Conservation (phyloP, 1,140 invertebrate genomes). For the Drepana arcuata region DNA sequence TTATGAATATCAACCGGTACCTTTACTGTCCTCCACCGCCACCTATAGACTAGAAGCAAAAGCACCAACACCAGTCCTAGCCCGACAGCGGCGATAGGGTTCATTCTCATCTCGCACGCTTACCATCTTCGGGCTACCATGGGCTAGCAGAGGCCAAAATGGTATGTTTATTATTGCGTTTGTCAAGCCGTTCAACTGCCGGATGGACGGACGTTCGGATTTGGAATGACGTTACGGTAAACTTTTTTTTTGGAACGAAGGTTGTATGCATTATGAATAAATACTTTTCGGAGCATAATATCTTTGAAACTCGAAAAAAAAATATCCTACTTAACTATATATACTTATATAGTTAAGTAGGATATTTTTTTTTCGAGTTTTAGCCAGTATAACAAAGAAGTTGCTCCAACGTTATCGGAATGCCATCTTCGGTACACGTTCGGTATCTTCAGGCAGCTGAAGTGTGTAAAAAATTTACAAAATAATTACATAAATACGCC, state of each 20-base stretch:
- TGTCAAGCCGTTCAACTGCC: constrained; percentile 5
- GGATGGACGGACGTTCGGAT: constrained; percentile 5
- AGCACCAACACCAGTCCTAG: constrained; percentile 29
- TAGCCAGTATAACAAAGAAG: neutral
- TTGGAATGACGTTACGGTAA: constrained; percentile 15
- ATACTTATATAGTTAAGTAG: neutral
- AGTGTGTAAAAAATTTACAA: too few species aligned
- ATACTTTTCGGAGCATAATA: too few species aligned
- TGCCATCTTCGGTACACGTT: too few species aligned
- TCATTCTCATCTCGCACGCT: constrained; percentile 21
- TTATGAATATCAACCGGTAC: too few species aligned
- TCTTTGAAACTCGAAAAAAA: too few species aligned
- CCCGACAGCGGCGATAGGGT: constrained; percentile 23
- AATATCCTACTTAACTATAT: neutral
- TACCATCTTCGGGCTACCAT: constrained; percentile 2
- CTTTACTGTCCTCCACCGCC: constrained; percentile 31
- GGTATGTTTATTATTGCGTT: constrained; percentile 5
- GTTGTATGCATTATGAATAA: neutral
- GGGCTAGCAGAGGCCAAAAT: constrained; percentile 3
- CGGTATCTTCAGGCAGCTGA: too few species aligned
- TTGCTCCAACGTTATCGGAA: too few species aligned
- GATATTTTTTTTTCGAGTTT: neutral
- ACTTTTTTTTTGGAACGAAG: neutral
- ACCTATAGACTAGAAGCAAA: constrained; percentile 27
- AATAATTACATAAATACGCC: too few species aligned